phyloP scores from a whole-genome alignment of 2,888 invertebrate genomes.

The Nephrotoma guestfalica region DNA sequence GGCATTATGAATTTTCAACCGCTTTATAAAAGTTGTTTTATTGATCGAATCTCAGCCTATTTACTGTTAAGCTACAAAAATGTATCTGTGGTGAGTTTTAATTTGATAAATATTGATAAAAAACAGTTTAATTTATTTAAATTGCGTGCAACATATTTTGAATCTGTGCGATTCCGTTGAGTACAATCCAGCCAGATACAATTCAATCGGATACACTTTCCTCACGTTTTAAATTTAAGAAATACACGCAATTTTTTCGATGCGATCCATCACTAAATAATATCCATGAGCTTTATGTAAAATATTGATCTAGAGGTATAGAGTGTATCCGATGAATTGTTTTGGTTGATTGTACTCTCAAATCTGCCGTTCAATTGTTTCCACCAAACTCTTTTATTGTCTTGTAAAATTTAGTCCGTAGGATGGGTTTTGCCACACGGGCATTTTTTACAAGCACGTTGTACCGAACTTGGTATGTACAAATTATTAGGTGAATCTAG shows the following conservation, averaged over 20 bases:
- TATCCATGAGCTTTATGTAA: background rate
- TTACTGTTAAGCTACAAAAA: constrained; percentile 59
- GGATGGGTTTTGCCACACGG: constrained; percentile 63
- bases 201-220: background rate
- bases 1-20: constrained; percentile 52
- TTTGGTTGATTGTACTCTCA: background rate
- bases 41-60: constrained; percentile 52
- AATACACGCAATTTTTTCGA: background rate
- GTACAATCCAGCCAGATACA: background rate
- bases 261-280: background rate
- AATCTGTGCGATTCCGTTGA: constrained; percentile 1
- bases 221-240: background rate
- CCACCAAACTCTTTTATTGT: background rate
- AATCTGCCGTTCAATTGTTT: background rate
- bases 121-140: background rate
- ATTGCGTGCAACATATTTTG: constrained; percentile 5
- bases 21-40: constrained; percentile 55
- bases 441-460: constrained; percentile 57
- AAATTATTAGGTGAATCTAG: constrained; percentile 67
- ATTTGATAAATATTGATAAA: background rate
- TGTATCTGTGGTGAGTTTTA: constrained; percentile 51
- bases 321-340: background rate
- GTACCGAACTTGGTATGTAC: constrained; percentile 68
- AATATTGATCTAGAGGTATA: background rate
- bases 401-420: constrained; percentile 29